Conservation (phyloP, 1,140 invertebrate species). For the Oryctes rhinoceros region DNA sequence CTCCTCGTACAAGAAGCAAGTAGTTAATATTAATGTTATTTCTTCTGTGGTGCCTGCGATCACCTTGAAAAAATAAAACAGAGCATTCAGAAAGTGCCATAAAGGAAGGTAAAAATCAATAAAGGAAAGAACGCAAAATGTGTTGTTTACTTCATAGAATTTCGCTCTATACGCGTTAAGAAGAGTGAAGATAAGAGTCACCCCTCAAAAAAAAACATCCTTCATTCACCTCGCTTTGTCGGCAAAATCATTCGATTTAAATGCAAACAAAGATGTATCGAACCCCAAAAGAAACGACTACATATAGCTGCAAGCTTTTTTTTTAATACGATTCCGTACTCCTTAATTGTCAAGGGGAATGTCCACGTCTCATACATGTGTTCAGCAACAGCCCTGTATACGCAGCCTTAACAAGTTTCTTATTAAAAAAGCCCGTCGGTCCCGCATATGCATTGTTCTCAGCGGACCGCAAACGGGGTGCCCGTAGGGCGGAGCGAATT, state of each 20-base stretch:
- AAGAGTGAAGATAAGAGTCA: too few relatives aligned
- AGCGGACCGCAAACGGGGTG: slow-evolving; percentile 27
- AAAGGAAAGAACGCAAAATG: too few relatives aligned
- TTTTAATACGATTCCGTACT: slow-evolving; percentile 1
- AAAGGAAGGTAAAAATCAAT: too few relatives aligned
- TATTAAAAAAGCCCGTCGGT: slow-evolving; percentile 25
- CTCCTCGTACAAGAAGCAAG: too few relatives aligned
- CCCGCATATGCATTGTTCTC: slow-evolving; percentile 23
- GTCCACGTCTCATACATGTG: neutral
- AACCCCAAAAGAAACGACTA: neutral
- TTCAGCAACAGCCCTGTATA: neutral
- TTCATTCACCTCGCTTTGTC: neutral
- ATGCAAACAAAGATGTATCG: neutral
- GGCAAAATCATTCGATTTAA: slow-evolving; percentile 4
- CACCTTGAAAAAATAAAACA: too few relatives aligned
- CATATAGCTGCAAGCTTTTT: neutral
- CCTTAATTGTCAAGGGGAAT: slow-evolving; percentile 26
- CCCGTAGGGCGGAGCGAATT: slow-evolving; percentile 3
- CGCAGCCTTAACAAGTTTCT: slow-evolving; percentile 22
- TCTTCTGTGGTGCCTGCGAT: too few relatives aligned
- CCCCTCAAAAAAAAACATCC: too few relatives aligned
- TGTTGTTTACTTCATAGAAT: too few relatives aligned
- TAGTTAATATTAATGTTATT: too few relatives aligned
- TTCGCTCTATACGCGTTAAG: too few relatives aligned
- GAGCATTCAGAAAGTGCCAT: too few relatives aligned